Evolutionary conservation across 1,140 invertebrate genomes (phyloP).

Genomic region (Drosophila virilis): DNA sequence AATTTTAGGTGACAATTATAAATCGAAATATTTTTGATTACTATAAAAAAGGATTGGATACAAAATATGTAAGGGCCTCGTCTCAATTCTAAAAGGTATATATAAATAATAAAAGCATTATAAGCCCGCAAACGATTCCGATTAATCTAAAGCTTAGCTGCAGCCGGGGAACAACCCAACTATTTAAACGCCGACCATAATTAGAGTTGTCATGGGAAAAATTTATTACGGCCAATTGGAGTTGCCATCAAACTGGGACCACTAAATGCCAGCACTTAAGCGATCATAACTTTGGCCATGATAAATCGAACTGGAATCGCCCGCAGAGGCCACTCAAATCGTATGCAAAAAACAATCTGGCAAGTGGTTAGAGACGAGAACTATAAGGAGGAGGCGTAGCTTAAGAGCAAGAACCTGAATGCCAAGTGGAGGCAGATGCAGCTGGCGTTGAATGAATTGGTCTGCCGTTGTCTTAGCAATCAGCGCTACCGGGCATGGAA

Average conservation of each 20-base stretch:
- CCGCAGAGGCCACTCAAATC: conserved; percentile 44
- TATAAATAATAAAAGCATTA: too few relatives aligned
- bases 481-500: conserved; percentile 77
- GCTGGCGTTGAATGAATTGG: conserved; percentile 72
- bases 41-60: too few relatives aligned
- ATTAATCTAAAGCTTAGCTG: conserved; percentile 16
- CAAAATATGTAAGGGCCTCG: too few relatives aligned
- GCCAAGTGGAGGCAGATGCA: conserved; percentile 27
- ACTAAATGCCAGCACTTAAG: conserved; percentile 72
- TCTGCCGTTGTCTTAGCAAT: conserved; percentile 65
- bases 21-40: too few relatives aligned
- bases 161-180: not conserved
- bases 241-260: conserved; percentile 37
- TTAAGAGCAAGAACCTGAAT: conserved; percentile 15
- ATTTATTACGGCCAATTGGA: conserved; percentile 64
- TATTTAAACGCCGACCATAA: conserved; percentile 43
- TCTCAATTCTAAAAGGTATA: too few relatives aligned
- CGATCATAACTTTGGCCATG: conserved; percentile 73
- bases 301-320: conserved; percentile 75
- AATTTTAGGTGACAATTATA: too few relatives aligned
- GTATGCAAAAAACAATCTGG: conserved; percentile 51
- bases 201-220: conserved; percentile 67
- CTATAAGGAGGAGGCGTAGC: not conserved
- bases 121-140: not conserved
- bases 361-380: not conserved